Conservation (phyloP, 1,140 invertebrate genomes). For the Bombus haemorrhoidalis region DNA sequence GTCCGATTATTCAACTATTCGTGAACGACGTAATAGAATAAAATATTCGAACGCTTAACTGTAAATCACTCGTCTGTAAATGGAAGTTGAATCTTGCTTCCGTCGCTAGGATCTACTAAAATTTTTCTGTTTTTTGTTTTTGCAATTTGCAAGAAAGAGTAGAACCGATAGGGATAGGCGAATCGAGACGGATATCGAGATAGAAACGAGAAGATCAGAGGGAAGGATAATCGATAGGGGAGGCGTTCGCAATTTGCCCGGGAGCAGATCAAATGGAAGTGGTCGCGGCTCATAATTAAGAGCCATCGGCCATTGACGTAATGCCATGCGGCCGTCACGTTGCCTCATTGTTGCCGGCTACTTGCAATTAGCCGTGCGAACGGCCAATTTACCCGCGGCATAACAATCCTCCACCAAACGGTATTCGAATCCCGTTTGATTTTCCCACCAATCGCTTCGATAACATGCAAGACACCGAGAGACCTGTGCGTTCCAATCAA, state of each 20-base stretch:
- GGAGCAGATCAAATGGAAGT: conserved; percentile 42
- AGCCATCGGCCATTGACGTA: conserved; percentile 43
- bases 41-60: no score
- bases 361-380: conserved; percentile 49
- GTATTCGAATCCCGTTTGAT: background rate
- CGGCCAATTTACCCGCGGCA: conserved; percentile 45
- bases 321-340: conserved; percentile 34
- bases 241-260: conserved; percentile 26
- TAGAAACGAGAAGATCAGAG: background rate
- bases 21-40: no score
- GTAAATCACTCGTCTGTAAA: no score
- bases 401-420: conserved; percentile 29
- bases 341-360: conserved; percentile 45
- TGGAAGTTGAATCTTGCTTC: no score
- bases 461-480: background rate
- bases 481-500: conserved; percentile 2
- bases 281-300: conserved; percentile 45
- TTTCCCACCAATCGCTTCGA: background rate
- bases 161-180: background rate
- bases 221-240: conserved; percentile 4
- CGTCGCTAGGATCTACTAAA: no score
- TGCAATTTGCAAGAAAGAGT: no score
- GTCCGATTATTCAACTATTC: no score
- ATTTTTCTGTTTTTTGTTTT: no score
- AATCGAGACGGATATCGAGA: background rate